Evolutionary conservation across 1,140 invertebrate species (phyloP).

Genomic region (Drosophila bocqueti): DNA sequence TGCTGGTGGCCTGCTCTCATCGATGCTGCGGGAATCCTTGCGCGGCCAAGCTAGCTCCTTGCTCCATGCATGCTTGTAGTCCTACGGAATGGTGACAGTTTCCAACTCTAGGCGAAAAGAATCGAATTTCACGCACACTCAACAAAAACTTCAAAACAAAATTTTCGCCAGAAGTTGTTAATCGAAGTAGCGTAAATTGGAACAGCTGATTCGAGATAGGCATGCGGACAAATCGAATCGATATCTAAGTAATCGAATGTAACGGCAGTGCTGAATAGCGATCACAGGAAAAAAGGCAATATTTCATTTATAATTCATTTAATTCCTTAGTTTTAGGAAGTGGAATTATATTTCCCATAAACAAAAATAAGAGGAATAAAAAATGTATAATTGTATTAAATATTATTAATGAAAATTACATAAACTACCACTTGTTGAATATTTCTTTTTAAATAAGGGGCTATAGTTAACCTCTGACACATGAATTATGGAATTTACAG

Average conservation of each 20-base stretch:
- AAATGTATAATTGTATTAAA: too few relatives aligned
- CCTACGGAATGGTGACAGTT: not conserved
- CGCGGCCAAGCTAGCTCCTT: conserved; percentile 11
- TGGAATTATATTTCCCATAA: too few relatives aligned
- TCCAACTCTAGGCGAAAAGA: not conserved
- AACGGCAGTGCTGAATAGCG: conserved; percentile 14
- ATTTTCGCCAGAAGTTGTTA: conserved; percentile 34
- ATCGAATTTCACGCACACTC: conserved; percentile 13
- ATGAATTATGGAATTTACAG: not conserved
- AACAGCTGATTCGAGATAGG: conserved; percentile 30
- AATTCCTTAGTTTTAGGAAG: not conserved
- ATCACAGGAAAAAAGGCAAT: not conserved
- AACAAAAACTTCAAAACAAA: conserved; percentile 17
- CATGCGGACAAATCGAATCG: conserved; percentile 10
- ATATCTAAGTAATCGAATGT: conserved; percentile 18
- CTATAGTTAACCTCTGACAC: not conserved
- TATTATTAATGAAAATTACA: too few relatives aligned
- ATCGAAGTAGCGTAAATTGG: conserved; percentile 33
- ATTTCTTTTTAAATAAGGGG: not conserved
- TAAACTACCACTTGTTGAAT: not conserved
- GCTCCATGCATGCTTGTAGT: conserved; percentile 7
- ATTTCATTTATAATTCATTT: not conserved
- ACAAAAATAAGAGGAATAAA: too few relatives aligned
- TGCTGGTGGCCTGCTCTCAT: conserved; percentile 18
- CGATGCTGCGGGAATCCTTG: conserved; percentile 32